Percentiles rank a stretch among this genome's conserved stretches.
These are phyloP conservation scores for Glyptemys insculpta DNA, from an alignment of 2,797 vertebrate genomes.

Conservation along the genomic window DNA sequence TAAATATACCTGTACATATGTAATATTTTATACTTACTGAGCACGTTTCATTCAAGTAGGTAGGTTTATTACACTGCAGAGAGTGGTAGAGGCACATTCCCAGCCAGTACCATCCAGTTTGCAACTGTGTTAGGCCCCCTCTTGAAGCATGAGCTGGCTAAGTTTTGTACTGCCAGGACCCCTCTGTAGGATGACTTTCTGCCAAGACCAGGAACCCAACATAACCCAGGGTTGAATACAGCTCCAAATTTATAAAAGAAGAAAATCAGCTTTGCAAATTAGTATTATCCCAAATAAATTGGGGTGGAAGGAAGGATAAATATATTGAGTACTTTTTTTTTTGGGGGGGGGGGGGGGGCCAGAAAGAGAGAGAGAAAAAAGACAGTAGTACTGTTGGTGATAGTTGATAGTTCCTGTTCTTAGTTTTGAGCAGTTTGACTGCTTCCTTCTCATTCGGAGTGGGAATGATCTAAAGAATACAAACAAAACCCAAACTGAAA, in stretches of 20 bases:
- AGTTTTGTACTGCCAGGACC: neutral
- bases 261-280: neutral
- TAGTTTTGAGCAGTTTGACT: neutral
- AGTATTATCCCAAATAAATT: neutral
- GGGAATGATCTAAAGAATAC: neutral
- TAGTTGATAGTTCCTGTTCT: neutral
- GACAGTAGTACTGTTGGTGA: neutral
- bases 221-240: neutral
- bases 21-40: neutral
- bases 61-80: neutral
- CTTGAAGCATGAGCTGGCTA: neutral
- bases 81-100: neutral
- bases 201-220: neutral
- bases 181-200: neutral
- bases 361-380: neutral
- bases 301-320: neutral
- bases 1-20: neutral
- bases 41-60: neutral
- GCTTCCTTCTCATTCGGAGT: neutral
- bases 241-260: neutral
- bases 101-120: neutral
- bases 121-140: neutral
- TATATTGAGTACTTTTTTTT: neutral
- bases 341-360: neutral
- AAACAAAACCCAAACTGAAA: constrained; percentile 14